These are phyloP conservation scores for Enteromius radiatus DNA, from an alignment of 2,797 vertebrate species.

Conservation along the genomic window DNA sequence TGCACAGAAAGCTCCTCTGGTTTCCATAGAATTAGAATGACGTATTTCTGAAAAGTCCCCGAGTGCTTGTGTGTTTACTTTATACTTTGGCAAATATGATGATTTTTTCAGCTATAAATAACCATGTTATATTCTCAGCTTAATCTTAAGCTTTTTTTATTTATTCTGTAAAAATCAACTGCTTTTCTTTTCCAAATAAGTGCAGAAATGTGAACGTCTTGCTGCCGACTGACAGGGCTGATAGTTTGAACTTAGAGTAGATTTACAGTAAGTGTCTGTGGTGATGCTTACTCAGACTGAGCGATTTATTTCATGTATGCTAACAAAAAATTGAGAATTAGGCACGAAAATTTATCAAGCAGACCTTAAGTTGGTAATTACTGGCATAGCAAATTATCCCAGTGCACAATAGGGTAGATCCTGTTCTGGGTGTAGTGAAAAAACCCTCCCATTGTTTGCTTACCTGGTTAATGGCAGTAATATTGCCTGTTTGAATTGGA, in stretches of 20 bases:
- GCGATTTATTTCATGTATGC: neutral
- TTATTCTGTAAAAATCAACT: conserved; percentile 41
- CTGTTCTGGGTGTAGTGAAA: conserved; percentile 60
- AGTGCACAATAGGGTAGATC: conserved; percentile 63
- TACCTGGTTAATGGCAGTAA: conserved; percentile 59
- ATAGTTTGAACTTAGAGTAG: neutral
- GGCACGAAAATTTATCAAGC: neutral
- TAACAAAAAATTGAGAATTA: neutral
- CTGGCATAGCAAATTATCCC: conserved; percentile 49
- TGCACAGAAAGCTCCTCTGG: neutral
- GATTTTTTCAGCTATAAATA: neutral
- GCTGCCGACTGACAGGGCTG: conserved; percentile 21
- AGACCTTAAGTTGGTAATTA: conserved; percentile 5
- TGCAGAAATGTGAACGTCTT: conserved; percentile 48
- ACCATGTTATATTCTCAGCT: neutral
- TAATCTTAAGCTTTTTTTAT: neutral
- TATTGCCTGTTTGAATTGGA: conserved; percentile 79
- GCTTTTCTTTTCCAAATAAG: conserved; percentile 42
- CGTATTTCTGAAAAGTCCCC: neutral
- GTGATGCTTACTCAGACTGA: neutral
- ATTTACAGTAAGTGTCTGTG: neutral
- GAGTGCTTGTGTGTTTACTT: neutral
- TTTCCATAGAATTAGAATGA: neutral
- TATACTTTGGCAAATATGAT: neutral
- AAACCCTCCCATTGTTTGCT: conserved; percentile 62